Conservation (phyloP, 2,888 invertebrate genomes). For the Hirtodrosophila cameraria region DNA sequence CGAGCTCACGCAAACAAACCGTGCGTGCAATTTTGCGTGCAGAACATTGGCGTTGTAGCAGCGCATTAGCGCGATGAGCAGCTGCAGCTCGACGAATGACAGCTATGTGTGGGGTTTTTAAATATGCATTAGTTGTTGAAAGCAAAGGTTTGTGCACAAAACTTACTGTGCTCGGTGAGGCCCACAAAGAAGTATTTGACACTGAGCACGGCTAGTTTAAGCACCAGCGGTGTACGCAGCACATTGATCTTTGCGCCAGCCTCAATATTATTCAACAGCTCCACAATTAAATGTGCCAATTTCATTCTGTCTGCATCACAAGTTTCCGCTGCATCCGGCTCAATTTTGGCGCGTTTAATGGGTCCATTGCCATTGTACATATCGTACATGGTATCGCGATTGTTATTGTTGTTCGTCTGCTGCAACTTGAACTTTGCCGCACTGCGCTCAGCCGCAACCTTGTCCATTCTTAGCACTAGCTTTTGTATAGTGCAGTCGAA, state of each 20-base stretch:
- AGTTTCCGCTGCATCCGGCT: constrained; percentile 44
- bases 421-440: constrained; percentile 51
- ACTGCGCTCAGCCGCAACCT: constrained; percentile 50
- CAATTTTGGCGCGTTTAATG: constrained; percentile 51
- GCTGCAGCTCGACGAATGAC: constrained; percentile 87
- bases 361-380: constrained; percentile 36
- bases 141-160: not conserved
- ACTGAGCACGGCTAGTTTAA: constrained; percentile 89
- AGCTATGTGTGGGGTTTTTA: constrained; percentile 84
- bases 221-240: constrained; percentile 86
- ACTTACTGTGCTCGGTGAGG: constrained; percentile 87
- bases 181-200: constrained; percentile 92
- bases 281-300: constrained; percentile 85
- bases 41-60: constrained; percentile 88
- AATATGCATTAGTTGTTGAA: not conserved
- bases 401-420: constrained; percentile 61
- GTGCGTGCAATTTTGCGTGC: constrained; percentile 88
- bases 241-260: constrained; percentile 86
- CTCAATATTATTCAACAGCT: constrained; percentile 88
- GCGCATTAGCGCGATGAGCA: constrained; percentile 87
- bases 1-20: constrained; percentile 89
- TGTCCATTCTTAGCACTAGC: constrained; percentile 75
- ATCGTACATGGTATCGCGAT: constrained; percentile 28
- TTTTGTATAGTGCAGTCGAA: constrained; percentile 80
- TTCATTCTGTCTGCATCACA: constrained; percentile 57